These are phyloP conservation scores for Ceratoteleas bidentatus DNA, from an alignment of 1,140 invertebrate genomes.

Conservation along the genomic window DNA sequence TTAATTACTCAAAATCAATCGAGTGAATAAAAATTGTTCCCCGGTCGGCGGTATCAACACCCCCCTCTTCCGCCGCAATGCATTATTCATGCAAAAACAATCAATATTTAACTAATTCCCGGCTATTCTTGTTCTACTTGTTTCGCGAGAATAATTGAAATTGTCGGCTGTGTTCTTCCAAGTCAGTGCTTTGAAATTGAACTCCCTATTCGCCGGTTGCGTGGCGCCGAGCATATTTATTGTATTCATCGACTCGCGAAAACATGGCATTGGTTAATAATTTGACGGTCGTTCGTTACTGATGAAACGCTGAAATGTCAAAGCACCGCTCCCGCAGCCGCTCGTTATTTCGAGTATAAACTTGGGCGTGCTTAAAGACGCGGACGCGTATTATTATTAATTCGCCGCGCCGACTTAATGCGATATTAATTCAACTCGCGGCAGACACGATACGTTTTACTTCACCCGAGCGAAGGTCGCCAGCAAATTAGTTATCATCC, in stretches of 20 bases:
- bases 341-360: too few relatives aligned
- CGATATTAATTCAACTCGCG: slow-evolving; percentile 27
- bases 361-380: slow-evolving; percentile 7
- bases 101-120: slow-evolving; percentile 54
- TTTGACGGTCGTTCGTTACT: too few relatives aligned
- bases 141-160: slow-evolving; percentile 53
- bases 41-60: neutral
- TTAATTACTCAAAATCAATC: slow-evolving; percentile 36
- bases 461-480: slow-evolving; percentile 2
- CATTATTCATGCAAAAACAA: slow-evolving; percentile 54
- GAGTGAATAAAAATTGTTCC: slow-evolving; percentile 19
- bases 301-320: too few relatives aligned
- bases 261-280: too few relatives aligned
- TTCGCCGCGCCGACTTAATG: neutral
- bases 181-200: too few relatives aligned
- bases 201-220: too few relatives aligned
- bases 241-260: too few relatives aligned
- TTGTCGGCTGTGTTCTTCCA: too few relatives aligned
- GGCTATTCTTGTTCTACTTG: slow-evolving; percentile 39
- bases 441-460: slow-evolving; percentile 8
- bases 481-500: slow-evolving; percentile 9
- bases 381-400: slow-evolving; percentile 6
- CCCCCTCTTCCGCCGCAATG: neutral
- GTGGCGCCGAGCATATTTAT: too few relatives aligned
- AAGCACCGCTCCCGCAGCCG: too few relatives aligned